Evolutionary conservation across 2,797 vertebrate species (phyloP).

Genomic region (Micrastur ruficollis): DNA sequence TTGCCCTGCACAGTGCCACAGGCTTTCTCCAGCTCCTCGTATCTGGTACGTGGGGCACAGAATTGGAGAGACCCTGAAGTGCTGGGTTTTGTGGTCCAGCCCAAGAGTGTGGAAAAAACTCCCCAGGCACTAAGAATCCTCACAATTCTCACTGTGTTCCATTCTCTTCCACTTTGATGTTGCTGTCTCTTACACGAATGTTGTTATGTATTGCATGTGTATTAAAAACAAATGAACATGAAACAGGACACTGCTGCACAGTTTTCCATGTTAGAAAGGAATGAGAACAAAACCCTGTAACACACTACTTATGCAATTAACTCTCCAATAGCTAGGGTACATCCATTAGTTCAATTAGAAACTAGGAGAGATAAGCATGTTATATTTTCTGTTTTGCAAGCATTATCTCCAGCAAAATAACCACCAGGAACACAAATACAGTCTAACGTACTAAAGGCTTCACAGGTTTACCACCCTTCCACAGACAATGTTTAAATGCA

Average conservation of each 20-base stretch:
- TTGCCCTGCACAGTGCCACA: not conserved
- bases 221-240: not conserved
- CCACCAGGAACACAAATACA: not conserved
- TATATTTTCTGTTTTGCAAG: not conserved
- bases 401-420: not conserved
- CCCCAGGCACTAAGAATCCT: not conserved
- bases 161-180: not conserved
- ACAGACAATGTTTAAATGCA: not conserved
- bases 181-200: not conserved
- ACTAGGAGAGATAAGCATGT: not conserved
- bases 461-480: not conserved
- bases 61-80: not conserved
- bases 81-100: not conserved
- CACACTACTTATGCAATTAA: not conserved
- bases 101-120: not conserved
- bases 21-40: not conserved
- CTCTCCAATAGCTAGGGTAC: not conserved
- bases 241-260: not conserved
- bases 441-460: not conserved
- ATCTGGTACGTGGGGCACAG: not conserved
- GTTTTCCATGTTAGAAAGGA: not conserved
- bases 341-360: not conserved
- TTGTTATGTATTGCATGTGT: not conserved
- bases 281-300: not conserved
- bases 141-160: not conserved